Evolutionary conservation across 2,797 vertebrate species (phyloP).

Genomic region (Taenioides sp.): DNA sequence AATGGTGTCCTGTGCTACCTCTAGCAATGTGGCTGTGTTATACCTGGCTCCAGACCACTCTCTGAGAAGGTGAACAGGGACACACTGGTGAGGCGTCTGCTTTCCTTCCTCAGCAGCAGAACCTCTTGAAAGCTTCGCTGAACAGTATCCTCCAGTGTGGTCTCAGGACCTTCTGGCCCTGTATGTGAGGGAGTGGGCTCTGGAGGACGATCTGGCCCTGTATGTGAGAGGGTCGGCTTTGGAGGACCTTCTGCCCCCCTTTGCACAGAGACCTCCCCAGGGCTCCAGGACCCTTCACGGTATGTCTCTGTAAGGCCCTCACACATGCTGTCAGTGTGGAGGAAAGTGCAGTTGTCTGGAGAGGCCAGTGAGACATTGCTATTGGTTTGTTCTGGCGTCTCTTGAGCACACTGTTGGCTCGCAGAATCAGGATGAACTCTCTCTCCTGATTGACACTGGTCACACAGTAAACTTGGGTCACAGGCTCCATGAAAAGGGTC

Average conservation of each 20-base stretch:
- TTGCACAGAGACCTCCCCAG: conserved; percentile 38
- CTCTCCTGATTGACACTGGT: not conserved
- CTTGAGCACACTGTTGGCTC: conserved; percentile 22
- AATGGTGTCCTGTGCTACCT: too few species aligned
- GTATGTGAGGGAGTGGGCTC: conserved; percentile 19
- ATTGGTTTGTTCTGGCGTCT: conserved; percentile 69
- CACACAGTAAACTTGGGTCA: conserved; percentile 45
- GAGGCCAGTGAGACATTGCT: conserved; percentile 52
- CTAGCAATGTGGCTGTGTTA: too few species aligned
- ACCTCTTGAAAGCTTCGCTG: conserved; percentile 92
- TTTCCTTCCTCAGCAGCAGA: conserved; percentile 88
- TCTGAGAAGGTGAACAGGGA: conserved; percentile 83
- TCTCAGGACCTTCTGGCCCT: not conserved
- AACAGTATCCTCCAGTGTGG: conserved; percentile 63
- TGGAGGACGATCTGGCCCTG: not conserved
- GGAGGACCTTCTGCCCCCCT: conserved; percentile 8
- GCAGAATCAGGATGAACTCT: conserved; percentile 6
- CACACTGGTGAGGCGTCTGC: conserved; percentile 82
- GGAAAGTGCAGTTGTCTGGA: conserved; percentile 20
- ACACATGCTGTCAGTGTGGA: not conserved
- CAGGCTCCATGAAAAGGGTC: conserved; percentile 86
- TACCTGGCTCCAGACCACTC: conserved; percentile 80
- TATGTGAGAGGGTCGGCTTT: conserved; percentile 20
- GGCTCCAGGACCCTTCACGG: conserved; percentile 4
- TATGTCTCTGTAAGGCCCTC: conserved; percentile 29